phyloP scores from a whole-genome alignment of 1,140 invertebrate species.

The Papilio polyxenes region DNA sequence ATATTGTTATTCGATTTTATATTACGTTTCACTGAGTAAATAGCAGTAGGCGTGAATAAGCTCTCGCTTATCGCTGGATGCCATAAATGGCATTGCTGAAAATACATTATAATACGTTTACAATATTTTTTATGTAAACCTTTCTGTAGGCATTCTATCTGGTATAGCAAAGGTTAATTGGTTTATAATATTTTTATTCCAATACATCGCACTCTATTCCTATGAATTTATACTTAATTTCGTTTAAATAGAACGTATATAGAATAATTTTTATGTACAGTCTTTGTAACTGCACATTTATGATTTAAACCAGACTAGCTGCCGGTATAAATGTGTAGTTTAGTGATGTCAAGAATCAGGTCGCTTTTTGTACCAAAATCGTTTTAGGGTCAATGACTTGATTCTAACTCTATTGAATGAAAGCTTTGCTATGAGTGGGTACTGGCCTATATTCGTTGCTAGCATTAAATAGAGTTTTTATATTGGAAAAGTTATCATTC shows the following conservation, averaged over 20 bases:
- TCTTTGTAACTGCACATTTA: background rate
- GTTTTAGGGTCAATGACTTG: constrained; percentile 8
- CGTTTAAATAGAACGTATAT: too few relatives aligned
- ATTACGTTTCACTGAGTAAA: background rate
- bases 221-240: too few relatives aligned
- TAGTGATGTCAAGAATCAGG: constrained; percentile 10
- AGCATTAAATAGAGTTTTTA: background rate
- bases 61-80: background rate
- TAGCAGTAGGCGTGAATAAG: background rate
- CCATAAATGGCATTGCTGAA: background rate
- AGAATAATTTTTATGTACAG: too few relatives aligned
- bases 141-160: background rate
- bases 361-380: constrained; percentile 21
- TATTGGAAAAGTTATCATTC: background rate
- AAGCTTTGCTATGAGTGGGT: background rate
- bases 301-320: background rate
- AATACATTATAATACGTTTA: background rate
- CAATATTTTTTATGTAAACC: background rate
- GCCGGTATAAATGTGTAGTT: background rate
- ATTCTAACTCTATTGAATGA: background rate
- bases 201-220: too few relatives aligned
- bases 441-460: background rate
- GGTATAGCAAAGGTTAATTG: background rate
- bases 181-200: too few relatives aligned
- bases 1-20: background rate